Conservation (phyloP, 2,113 vertebrate genomes). For the Leptobrachium leishanense region DNA sequence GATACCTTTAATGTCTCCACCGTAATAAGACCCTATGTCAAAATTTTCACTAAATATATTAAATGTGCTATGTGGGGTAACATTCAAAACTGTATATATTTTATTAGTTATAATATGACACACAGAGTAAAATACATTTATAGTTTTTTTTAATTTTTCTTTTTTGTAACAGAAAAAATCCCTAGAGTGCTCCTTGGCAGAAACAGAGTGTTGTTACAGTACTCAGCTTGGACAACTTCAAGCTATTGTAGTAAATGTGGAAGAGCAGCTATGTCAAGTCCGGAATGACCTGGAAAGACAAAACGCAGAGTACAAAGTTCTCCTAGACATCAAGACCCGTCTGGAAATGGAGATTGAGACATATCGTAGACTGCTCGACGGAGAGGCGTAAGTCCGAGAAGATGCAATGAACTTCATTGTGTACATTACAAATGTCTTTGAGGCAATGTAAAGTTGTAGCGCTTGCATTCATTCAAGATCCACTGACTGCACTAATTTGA, state of each 20-base stretch:
- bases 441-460: too few relatives aligned
- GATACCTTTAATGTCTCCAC: too few relatives aligned
- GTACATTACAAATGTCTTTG: not conserved
- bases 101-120: too few relatives aligned
- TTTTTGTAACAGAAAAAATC: slow-evolving; percentile 70
- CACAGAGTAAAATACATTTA: too few relatives aligned
- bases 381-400: slow-evolving; percentile 46
- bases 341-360: slow-evolving; percentile 69
- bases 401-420: not conserved
- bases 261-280: slow-evolving; percentile 69
- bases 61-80: too few relatives aligned
- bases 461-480: too few relatives aligned
- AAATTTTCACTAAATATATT: too few relatives aligned
- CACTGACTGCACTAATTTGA: too few relatives aligned
- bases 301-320: slow-evolving; percentile 68
- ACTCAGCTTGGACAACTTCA: slow-evolving; percentile 69
- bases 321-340: slow-evolving; percentile 63
- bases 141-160: not conserved
- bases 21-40: too few relatives aligned
- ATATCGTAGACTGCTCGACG: slow-evolving; percentile 60
- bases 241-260: slow-evolving; percentile 64
- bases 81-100: too few relatives aligned
- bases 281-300: slow-evolving; percentile 67
- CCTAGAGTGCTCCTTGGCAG: slow-evolving; percentile 72
- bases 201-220: slow-evolving; percentile 68